phyloP scores from a whole-genome alignment of 2,888 invertebrate species.

The Scaptomyza cyrtandrae region DNA sequence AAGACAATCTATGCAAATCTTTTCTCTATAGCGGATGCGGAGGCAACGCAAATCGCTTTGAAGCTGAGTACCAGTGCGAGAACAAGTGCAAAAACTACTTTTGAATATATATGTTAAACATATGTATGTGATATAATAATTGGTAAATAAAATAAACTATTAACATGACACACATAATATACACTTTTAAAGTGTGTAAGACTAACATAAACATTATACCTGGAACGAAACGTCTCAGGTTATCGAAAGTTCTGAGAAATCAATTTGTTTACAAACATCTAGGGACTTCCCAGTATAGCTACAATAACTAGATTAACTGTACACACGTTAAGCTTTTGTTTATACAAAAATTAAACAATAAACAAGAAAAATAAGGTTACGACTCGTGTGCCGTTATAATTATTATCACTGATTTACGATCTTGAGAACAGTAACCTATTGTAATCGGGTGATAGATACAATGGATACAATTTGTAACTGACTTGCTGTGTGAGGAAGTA shows the following conservation, averaged over 20 bases:
- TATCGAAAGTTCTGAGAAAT: slow-evolving; percentile 6
- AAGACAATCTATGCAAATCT: slow-evolving; percentile 35
- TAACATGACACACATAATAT: neutral
- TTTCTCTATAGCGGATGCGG: slow-evolving; percentile 68
- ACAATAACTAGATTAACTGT: neutral
- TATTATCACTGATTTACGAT: neutral
- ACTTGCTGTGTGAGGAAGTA: neutral
- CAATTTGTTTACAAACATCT: slow-evolving; percentile 5
- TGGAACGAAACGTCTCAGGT: no score
- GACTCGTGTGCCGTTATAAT: neutral
- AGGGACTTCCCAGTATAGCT: neutral
- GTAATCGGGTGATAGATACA: neutral
- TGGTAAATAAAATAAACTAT: neutral
- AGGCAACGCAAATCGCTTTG: slow-evolving; percentile 65
- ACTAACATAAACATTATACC: no score
- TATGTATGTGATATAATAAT: no score
- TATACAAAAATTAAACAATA: neutral
- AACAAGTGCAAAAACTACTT: slow-evolving; percentile 35
- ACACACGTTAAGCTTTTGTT: neutral
- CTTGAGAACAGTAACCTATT: neutral
- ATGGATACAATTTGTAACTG: neutral
- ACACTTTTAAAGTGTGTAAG: no score
- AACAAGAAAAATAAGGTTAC: neutral
- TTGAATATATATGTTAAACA: no score
- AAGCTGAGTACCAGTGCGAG: slow-evolving; percentile 56